phyloP scores from a whole-genome alignment of 2,888 invertebrate genomes.

The Pocota personata region DNA sequence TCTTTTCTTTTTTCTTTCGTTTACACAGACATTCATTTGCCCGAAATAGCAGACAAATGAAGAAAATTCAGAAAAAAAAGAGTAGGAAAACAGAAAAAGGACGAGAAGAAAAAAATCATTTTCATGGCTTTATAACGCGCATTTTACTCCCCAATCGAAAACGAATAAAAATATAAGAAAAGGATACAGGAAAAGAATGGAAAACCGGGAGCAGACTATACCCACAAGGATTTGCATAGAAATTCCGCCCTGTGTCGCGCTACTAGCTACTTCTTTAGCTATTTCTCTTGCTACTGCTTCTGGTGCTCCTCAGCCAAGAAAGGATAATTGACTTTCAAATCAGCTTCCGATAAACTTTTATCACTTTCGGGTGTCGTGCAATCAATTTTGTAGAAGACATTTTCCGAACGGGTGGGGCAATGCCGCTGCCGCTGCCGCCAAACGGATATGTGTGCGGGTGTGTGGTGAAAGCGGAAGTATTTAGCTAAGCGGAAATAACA shows the following conservation, averaged over 20 bases:
- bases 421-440: background rate
- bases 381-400: conserved; percentile 60
- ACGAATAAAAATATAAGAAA: conserved; percentile 59
- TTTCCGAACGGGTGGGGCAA: background rate
- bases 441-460: conserved; percentile 53
- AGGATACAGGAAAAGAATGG: conserved; percentile 7
- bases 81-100: conserved; percentile 23
- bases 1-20: conserved; percentile 11
- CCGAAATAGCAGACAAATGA: conserved; percentile 1
- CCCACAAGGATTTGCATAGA: conserved; percentile 59
- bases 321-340: conserved; percentile 82
- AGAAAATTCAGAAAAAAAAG: conserved; percentile 20
- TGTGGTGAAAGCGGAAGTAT: conserved; percentile 54
- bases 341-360: conserved; percentile 82
- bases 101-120: background rate
- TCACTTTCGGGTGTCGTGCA: conserved; percentile 80
- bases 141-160: conserved; percentile 49
- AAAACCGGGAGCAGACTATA: conserved; percentile 16
- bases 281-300: no score
- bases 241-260: conserved; percentile 30
- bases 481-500: conserved; percentile 63
- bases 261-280: conserved; percentile 9
- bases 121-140: conserved; percentile 55
- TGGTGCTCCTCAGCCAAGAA: conserved; percentile 43
- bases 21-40: conserved; percentile 35